phyloP scores from a whole-genome alignment of 2,113 vertebrate genomes.

The Gallinago undulata region DNA sequence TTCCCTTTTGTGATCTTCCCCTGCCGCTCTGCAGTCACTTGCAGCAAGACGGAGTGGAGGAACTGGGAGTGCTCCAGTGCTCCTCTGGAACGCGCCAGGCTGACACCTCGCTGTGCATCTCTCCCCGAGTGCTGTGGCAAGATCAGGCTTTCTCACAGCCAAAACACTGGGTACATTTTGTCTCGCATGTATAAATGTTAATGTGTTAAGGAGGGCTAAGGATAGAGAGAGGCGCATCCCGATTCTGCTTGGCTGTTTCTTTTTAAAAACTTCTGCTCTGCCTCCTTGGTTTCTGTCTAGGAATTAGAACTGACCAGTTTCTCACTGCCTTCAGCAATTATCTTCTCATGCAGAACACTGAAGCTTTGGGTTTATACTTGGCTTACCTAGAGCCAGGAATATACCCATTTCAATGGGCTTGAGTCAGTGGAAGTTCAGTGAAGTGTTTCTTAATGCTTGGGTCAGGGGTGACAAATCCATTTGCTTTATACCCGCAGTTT shows the following conservation, averaged over 20 bases:
- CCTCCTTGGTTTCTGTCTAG: not conserved
- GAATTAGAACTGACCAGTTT: not conserved
- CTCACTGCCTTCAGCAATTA: not conserved
- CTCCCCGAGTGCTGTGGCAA: not conserved
- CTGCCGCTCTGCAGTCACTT: not conserved
- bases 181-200: not conserved
- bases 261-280: not conserved
- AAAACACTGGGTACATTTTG: not conserved
- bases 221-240: not conserved
- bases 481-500: not conserved
- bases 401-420: not conserved
- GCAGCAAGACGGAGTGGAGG: not conserved
- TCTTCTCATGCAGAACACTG: not conserved
- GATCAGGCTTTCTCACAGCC: not conserved
- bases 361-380: not conserved
- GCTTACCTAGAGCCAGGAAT: not conserved
- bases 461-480: not conserved
- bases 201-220: not conserved
- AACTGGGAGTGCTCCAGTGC: not conserved
- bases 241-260: not conserved
- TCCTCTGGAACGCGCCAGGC: rapidly evolving
- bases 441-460: not conserved
- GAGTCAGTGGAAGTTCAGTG: not conserved
- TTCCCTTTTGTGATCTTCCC: not conserved
- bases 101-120: not conserved